Percentiles rank a stretch among this genome's conserved stretches.
These are phyloP conservation scores for Anadara kagoshimensis DNA, from an alignment of 1,140 invertebrate species.

Conservation along the genomic window DNA sequence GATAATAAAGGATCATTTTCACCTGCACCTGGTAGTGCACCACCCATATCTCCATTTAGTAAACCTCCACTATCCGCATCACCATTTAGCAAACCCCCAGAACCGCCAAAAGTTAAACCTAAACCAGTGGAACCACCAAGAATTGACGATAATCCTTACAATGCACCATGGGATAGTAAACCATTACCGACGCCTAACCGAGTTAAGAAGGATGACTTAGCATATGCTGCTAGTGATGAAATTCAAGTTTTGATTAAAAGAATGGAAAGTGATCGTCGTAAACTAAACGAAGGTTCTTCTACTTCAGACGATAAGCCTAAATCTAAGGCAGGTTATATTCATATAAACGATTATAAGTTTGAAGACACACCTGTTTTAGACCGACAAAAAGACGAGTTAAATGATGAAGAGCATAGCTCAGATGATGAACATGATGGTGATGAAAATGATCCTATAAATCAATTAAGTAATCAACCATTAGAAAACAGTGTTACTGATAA, in stretches of 20 bases:
- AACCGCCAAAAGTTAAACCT: slow-evolving; percentile 18
- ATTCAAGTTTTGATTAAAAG: slow-evolving; percentile 42
- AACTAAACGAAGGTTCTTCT: slow-evolving; percentile 25
- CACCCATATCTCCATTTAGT: neutral
- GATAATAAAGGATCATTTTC: neutral
- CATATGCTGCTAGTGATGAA: slow-evolving; percentile 46
- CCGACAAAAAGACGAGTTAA: neutral
- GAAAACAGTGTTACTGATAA: slow-evolving; percentile 27
- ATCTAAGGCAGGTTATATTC: slow-evolving; percentile 24
- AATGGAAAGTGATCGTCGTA: slow-evolving; percentile 32
- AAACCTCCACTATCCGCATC: slow-evolving; percentile 6
- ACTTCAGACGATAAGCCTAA: neutral
- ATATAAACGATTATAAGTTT: slow-evolving; percentile 43
- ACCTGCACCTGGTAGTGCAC: too few species aligned
- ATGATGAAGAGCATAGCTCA: slow-evolving; percentile 3
- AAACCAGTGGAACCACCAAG: neutral
- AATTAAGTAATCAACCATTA: slow-evolving; percentile 8
- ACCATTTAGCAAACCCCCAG: neutral
- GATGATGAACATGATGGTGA: slow-evolving; percentile 12
- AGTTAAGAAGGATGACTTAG: slow-evolving; percentile 32
- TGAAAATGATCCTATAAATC: slow-evolving; percentile 6
- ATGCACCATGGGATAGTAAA: slow-evolving; percentile 38
- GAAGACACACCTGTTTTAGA: neutral
- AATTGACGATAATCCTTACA: slow-evolving; percentile 35
- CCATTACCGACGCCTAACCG: slow-evolving; percentile 18